Percentiles rank a stretch among this genome's conserved stretches.
Conservation (phyloP, 2,888 invertebrate species). For the Xylocampa areola region DNA sequence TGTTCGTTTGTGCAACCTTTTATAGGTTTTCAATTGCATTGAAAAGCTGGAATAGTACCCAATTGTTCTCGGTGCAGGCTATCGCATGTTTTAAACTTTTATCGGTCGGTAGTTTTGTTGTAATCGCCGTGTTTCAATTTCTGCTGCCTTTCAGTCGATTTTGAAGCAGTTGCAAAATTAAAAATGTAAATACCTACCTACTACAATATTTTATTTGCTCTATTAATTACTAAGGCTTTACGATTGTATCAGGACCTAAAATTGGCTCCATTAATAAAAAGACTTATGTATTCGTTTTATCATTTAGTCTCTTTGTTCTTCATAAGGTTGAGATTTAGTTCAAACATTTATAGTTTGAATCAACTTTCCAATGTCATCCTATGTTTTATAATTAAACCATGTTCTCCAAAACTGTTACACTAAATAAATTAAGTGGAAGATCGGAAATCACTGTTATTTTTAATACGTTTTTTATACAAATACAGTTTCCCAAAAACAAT, state of each 20-base stretch:
- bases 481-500: slow-evolving; percentile 35
- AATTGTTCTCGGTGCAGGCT: slow-evolving; percentile 19
- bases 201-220: too few relatives aligned
- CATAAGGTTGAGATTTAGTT: too few relatives aligned
- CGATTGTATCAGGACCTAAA: too few relatives aligned
- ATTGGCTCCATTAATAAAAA: too few relatives aligned
- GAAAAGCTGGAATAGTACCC: slow-evolving; percentile 21
- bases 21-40: slow-evolving; percentile 32
- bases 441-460: slow-evolving; percentile 4
- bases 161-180: too few relatives aligned
- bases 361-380: background rate
- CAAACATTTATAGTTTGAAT: background rate
- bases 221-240: too few relatives aligned
- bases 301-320: too few relatives aligned
- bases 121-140: slow-evolving; percentile 8
- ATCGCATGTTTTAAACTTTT: slow-evolving; percentile 21
- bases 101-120: slow-evolving; percentile 5
- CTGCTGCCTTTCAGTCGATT: background rate
- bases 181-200: too few relatives aligned
- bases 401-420: background rate
- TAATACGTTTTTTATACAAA: slow-evolving; percentile 25
- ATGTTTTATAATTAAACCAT: background rate
- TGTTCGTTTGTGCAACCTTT: slow-evolving; percentile 49
- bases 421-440: background rate
- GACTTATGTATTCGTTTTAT: too few relatives aligned